Percentiles rank a stretch among this genome's conserved stretches.
Evolutionary conservation across 1,140 invertebrate genomes (phyloP).

Genomic region (Sycophila sp.): DNA sequence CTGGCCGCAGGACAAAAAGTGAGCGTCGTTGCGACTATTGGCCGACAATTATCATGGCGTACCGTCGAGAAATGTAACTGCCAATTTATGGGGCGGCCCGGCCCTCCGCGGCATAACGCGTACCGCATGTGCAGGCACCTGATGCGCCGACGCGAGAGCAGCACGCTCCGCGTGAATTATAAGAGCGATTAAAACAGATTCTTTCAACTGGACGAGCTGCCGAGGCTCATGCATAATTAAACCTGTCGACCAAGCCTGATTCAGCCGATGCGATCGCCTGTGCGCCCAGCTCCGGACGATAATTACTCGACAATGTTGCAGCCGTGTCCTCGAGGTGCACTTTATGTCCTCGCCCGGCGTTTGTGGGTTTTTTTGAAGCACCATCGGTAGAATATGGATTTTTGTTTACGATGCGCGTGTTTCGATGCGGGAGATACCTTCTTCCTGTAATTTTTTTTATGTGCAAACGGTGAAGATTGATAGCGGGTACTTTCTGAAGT

Average conservation of each 20-base stretch:
- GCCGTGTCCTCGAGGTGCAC: no score
- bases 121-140: conserved; percentile 31
- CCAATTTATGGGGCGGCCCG: conserved; percentile 23
- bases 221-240: conserved; percentile 19
- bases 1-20: conserved; percentile 16
- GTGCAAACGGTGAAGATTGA: no score
- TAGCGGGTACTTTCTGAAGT: no score
- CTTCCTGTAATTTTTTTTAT: no score
- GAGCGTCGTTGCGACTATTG: neutral
- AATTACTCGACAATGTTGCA: no score
- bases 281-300: no score
- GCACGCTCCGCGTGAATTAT: conserved; percentile 13
- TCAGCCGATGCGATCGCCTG: neutral
- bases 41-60: conserved; percentile 20
- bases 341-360: no score
- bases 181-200: conserved; percentile 33
- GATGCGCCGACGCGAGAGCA: neutral
- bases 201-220: neutral
- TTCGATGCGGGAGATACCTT: no score
- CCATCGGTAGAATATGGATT: no score
- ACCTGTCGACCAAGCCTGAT: neutral
- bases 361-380: no score
- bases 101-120: conserved; percentile 15
- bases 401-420: no score
- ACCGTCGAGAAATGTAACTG: conserved; percentile 20